These are phyloP conservation scores for Danio choprae DNA, from an alignment of 2,797 vertebrate species.

Conservation along the genomic window DNA sequence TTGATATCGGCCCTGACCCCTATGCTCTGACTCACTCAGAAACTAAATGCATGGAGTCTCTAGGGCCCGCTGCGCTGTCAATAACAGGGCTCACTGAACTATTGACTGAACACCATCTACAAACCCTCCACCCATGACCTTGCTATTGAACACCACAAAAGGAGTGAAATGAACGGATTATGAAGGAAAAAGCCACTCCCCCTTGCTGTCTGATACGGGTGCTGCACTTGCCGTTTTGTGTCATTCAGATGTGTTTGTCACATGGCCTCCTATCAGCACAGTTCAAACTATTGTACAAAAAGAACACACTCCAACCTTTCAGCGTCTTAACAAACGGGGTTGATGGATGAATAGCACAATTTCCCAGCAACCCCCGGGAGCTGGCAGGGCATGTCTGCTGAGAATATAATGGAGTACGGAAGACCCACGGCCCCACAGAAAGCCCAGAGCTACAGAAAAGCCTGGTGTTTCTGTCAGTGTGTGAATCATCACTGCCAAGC, in stretches of 20 bases:
- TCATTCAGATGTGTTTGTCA: constrained; percentile 16
- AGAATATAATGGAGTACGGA: constrained; percentile 38
- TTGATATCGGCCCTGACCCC: constrained; percentile 58
- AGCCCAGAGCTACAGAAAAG: constrained; percentile 27
- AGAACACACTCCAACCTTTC: neutral
- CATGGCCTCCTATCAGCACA: neutral
- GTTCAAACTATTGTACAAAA: constrained; percentile 26
- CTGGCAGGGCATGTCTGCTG: constrained; percentile 30
- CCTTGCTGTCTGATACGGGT: constrained; percentile 2
- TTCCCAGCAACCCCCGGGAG: constrained; percentile 20
- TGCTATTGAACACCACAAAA: constrained; percentile 49
- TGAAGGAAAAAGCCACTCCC: constrained; percentile 15
- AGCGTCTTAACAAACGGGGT: constrained; percentile 9
- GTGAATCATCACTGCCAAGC: constrained; percentile 40
- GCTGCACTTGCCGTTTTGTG: constrained; percentile 8
- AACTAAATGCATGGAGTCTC: constrained; percentile 50
- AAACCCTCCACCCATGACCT: constrained; percentile 48
- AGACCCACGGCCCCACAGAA: constrained; percentile 25
- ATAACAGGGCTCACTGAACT: constrained; percentile 60
- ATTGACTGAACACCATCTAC: constrained; percentile 58
- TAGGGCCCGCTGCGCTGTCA: constrained; percentile 48
- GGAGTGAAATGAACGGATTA: constrained; percentile 52
- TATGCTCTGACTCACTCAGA: constrained; percentile 40
- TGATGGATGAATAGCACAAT: constrained; percentile 40
- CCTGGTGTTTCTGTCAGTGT: constrained; percentile 30